Percentiles rank a stretch among this genome's conserved stretches.
phyloP scores from a whole-genome alignment of 2,797 vertebrate genomes.

The Cyprinodon diabolis region DNA sequence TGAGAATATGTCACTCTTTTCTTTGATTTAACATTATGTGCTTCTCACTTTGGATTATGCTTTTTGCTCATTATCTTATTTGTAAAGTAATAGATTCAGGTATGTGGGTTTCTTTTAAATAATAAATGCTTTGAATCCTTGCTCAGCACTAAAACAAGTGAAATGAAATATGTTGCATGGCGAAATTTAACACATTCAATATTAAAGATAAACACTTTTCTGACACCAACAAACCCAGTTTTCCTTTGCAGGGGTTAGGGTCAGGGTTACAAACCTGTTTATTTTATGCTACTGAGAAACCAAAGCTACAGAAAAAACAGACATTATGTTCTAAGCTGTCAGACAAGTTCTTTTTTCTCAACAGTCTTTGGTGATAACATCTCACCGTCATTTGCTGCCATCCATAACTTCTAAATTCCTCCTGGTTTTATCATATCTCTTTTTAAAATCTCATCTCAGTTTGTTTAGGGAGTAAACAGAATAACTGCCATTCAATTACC shows the following conservation, averaged over 20 bases:
- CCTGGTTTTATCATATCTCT: constrained; percentile 37
- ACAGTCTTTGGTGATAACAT: constrained; percentile 11
- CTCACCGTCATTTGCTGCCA: constrained; percentile 52
- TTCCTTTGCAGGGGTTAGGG: background rate
- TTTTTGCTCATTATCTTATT: constrained; percentile 7
- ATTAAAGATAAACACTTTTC: constrained; percentile 13
- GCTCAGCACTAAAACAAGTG: constrained; percentile 26
- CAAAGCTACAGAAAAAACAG: constrained; percentile 36
- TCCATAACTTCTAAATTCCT: constrained; percentile 41
- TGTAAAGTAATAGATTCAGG: constrained; percentile 10
- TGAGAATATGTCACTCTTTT: background rate
- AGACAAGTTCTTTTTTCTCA: constrained; percentile 29
- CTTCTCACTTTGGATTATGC: constrained; percentile 24
- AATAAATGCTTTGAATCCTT: constrained; percentile 3
- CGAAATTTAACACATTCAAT: constrained; percentile 1
- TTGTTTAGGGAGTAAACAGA: constrained; percentile 72
- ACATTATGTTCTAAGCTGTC: constrained; percentile 26
- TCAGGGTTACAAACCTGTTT: constrained; percentile 35
- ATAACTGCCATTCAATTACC: constrained; percentile 55
- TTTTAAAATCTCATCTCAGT: constrained; percentile 63
- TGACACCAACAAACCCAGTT: constrained; percentile 11
- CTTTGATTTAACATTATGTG: background rate
- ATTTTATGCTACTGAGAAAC: constrained; percentile 21
- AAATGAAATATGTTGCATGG: constrained; percentile 13
- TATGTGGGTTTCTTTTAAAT: background rate